Evolutionary conservation across 2,113 vertebrate species (phyloP).

Genomic region (Cephalopholis sonnerati): DNA sequence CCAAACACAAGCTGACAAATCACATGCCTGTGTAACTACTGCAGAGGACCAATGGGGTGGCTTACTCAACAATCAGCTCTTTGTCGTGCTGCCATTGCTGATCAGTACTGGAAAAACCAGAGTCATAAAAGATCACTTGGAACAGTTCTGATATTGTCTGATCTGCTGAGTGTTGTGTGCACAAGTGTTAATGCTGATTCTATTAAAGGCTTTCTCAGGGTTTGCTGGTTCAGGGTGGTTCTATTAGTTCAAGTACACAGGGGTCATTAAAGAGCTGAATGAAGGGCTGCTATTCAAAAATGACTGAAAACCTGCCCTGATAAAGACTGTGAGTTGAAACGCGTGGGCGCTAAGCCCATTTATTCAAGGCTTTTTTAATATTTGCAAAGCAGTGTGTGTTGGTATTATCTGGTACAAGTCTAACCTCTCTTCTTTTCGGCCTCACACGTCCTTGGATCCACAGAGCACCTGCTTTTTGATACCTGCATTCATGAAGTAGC

Average conservation of each 20-base stretch:
- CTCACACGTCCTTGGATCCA: no score
- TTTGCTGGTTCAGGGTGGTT: neutral
- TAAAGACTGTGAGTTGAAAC: no score
- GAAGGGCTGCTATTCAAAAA: constrained; percentile 10
- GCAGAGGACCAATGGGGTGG: constrained; percentile 51
- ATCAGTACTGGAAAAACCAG: constrained; percentile 72
- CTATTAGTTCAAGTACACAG: neutral
- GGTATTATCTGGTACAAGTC: no score
- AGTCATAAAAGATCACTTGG: constrained; percentile 30
- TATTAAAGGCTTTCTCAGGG: constrained; percentile 20
- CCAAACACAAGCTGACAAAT: constrained; percentile 61
- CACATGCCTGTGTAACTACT: constrained; percentile 40
- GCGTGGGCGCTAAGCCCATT: no score
- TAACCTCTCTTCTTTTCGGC: no score
- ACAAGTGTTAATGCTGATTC: constrained; percentile 29
- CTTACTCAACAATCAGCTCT: constrained; percentile 58
- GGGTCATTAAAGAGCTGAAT: constrained; percentile 26
- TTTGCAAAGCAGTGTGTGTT: no score
- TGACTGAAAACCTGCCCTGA: no score
- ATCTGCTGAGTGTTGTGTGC: constrained; percentile 40
- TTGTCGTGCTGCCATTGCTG: constrained; percentile 43
- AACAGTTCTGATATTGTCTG: constrained; percentile 57
- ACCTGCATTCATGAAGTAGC: no score
- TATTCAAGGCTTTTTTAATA: no score
- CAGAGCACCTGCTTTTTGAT: no score